These are phyloP conservation scores for Trypoxylus dichotomus DNA, from an alignment of 1,140 invertebrate species.

Conservation along the genomic window DNA sequence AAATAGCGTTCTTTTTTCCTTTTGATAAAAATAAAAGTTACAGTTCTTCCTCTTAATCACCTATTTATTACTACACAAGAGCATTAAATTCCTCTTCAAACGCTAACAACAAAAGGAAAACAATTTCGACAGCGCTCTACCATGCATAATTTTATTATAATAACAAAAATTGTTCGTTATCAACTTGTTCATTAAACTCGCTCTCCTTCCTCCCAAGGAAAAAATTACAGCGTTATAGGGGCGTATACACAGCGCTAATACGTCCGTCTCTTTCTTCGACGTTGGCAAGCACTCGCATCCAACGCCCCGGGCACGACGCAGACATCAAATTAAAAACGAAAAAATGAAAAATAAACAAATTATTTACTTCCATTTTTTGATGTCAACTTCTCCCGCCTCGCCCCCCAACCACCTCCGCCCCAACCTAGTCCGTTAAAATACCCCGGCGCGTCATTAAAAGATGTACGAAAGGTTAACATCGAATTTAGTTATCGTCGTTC, in stretches of 20 bases:
- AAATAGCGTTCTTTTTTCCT: no score
- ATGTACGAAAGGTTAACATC: conserved; percentile 12
- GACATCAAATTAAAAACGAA: conserved; percentile 25
- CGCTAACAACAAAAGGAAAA: not conserved
- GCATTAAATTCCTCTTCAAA: not conserved
- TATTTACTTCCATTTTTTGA: conserved; percentile 23
- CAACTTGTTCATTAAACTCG: conserved; percentile 19
- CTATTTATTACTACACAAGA: not conserved
- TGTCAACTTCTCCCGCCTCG: conserved; percentile 3
- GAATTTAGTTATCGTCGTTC: conserved; percentile 9
- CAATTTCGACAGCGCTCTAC: not conserved
- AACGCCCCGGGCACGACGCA: conserved; percentile 10
- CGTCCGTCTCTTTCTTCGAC: conserved; percentile 7
- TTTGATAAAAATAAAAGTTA: no score
- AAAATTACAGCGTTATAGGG: conserved; percentile 11
- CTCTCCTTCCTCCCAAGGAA: not conserved
- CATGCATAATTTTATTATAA: conserved; percentile 23
- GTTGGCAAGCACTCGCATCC: conserved; percentile 6
- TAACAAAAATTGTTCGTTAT: conserved; percentile 23
- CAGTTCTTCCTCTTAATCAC: not conserved
- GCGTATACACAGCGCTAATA: not conserved
- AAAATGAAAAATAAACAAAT: conserved; percentile 26
- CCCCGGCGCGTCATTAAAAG: conserved; percentile 9
- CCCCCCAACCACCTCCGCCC: not conserved
- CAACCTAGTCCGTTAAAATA: not conserved